Base-by-base conservation (phyloP, 1,140 invertebrate species). In the Zaprionus kolodkinae region DNA sequence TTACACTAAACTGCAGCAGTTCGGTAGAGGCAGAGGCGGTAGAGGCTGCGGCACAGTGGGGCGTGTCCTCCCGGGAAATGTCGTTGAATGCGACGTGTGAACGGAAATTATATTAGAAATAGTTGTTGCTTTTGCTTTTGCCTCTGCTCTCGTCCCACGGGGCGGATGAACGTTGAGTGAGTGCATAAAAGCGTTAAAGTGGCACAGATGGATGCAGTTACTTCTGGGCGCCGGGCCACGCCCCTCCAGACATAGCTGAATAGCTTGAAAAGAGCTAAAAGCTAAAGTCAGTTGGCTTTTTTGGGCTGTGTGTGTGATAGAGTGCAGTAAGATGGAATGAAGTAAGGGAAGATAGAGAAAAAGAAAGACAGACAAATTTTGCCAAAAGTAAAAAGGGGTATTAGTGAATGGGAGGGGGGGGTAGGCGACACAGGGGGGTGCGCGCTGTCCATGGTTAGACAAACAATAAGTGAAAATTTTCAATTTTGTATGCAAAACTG, bases 401-500 rank as follows among this genome's bases (percentile, higher is more conserved):
- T 1, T 1, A 21, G 21, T 21, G 21, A n/a, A n/a, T 21, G 21
- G 21, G 57, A 13, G 2, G 21, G 13, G 15, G 17, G 7, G 2
- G 21, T 21, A 9, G 15, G 7, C 7, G 10, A 3, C 10, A 1
- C 11, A 13, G 12, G 17, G 7, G 11, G 21, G 21, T 21, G 21
- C 21, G 52, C 48, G 43, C 57, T 76, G 72, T 45, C 36, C 61
- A 40, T 54, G 74, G 66, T 60, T 83, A 77, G 76, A 57, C 84
- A 88, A 88, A 88, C 85, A 88, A 67, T 64, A 73, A 88, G 72
- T 76, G 75, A 90, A 88, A 85, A 89, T 89, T 85, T 89, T 89
- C 76, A 84, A 89, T 89, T 89, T 89, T 52, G 76, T 83, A 89
- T 89, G 85, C 85, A 89, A 89, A 89, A 89, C 85, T 89, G 81